phyloP scores from a whole-genome alignment of 2,113 vertebrate species.

The Anarrhichthys ocellatus region DNA sequence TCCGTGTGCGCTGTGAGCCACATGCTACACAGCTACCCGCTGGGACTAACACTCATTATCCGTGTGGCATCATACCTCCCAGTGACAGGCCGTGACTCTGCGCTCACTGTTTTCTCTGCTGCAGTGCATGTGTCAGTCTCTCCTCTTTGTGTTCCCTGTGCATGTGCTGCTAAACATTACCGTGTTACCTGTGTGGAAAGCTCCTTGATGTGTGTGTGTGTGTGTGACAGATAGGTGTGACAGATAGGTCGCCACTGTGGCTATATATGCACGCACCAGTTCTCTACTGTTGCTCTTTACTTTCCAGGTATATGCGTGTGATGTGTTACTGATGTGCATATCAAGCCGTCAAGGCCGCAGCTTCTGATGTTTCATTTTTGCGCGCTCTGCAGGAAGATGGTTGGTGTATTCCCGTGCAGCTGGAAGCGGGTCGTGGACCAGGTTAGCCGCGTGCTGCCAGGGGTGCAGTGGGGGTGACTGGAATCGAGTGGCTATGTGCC shows the following conservation, averaged over 20 bases:
- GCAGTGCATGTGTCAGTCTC: conserved; percentile 60
- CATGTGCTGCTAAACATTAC: conserved; percentile 34
- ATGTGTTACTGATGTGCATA: conserved; percentile 46
- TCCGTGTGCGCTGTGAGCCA: conserved; percentile 47
- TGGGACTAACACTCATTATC: conserved; percentile 76
- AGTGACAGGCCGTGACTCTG: conserved; percentile 60
- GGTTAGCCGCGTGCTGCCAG: conserved; percentile 16
- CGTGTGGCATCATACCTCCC: conserved; percentile 63
- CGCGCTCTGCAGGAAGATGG: conserved; percentile 6
- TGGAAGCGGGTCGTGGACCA: conserved; percentile 2
- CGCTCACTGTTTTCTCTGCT: conserved; percentile 47
- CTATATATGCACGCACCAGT: conserved; percentile 8
- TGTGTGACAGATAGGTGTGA: conserved; percentile 11
- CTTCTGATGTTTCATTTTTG: conserved; percentile 39
- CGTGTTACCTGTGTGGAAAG: conserved; percentile 7
- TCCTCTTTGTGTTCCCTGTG: conserved; percentile 9
- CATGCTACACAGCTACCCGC: conserved; percentile 68
- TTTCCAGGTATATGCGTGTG: conserved; percentile 31
- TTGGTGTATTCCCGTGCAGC: conserved; percentile 4
- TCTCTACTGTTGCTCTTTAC: conserved; percentile 19
- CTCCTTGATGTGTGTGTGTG: conserved; percentile 32
- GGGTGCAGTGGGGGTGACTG: conserved; percentile 37
- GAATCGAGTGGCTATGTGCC: conserved; percentile 51
- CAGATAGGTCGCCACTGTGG: conserved; percentile 31
- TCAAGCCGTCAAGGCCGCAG: conserved; percentile 32